Evolutionary conservation across 2,888 invertebrate genomes (phyloP).

Genomic region (Camponotus fellah): DNA sequence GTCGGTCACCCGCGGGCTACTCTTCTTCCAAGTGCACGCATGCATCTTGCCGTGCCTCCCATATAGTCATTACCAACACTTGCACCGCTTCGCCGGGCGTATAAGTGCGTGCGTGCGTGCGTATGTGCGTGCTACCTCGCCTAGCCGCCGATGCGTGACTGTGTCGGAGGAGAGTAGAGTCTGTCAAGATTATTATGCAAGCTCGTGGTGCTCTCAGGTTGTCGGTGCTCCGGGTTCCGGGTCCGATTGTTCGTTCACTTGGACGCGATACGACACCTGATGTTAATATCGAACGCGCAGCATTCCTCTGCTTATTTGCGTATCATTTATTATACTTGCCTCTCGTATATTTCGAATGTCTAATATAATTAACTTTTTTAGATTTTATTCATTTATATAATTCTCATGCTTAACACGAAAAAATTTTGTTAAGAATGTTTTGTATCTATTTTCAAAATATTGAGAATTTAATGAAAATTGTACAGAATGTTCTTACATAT

Average conservation of each 20-base stretch:
- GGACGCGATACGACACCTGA: constrained; percentile 59
- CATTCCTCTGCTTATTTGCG: neutral
- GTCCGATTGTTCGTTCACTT: constrained; percentile 76
- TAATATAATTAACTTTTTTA: neutral
- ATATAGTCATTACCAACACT: constrained; percentile 72
- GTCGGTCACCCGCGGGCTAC: constrained; percentile 56
- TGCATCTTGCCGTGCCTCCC: constrained; percentile 59
- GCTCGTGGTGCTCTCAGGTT: constrained; percentile 50
- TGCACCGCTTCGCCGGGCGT: constrained; percentile 47
- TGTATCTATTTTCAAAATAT: too few species aligned
- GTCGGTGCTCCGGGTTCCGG: constrained; percentile 70
- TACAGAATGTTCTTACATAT: too few species aligned
- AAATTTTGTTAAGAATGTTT: neutral
- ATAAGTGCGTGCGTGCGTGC: constrained; percentile 3
- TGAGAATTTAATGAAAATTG: too few species aligned
- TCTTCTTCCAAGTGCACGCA: constrained; percentile 67
- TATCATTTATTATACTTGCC: neutral
- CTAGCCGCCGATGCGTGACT: constrained; percentile 36
- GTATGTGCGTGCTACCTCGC: constrained; percentile 33
- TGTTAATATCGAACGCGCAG: neutral
- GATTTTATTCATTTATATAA: neutral
- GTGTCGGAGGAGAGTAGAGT: constrained; percentile 55
- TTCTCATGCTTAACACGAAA: neutral
- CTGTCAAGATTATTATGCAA: constrained; percentile 77
- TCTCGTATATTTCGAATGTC: neutral